Conservation (phyloP, 1,140 invertebrate species). For the Lethocerus indicus region DNA sequence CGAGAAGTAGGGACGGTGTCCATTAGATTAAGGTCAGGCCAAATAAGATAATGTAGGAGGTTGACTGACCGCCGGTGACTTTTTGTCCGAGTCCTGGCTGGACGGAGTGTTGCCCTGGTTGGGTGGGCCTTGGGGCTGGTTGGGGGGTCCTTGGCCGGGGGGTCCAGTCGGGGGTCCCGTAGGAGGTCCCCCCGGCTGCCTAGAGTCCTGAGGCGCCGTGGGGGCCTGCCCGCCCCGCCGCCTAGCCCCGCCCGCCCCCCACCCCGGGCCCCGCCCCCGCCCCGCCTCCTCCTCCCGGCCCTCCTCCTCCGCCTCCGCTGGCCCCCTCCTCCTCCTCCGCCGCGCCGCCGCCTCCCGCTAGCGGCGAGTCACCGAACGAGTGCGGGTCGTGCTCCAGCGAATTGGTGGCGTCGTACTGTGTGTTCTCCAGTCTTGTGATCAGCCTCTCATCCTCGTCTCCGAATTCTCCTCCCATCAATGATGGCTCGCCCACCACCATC, state of each 20-base stretch:
- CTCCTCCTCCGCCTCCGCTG: constrained; percentile 15
- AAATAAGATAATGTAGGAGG: too few relatives aligned
- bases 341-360: constrained; percentile 22
- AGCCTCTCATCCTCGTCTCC: constrained; percentile 96
- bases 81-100: neutral
- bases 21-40: too few relatives aligned
- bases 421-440: constrained; percentile 94
- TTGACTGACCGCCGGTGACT: neutral
- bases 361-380: constrained; percentile 34
- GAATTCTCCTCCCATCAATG: constrained; percentile 97
- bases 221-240: constrained; percentile 39
- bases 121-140: neutral
- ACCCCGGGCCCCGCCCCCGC: constrained; percentile 22
- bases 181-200: constrained; percentile 44
- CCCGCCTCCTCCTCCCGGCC: constrained; percentile 15
- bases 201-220: constrained; percentile 41
- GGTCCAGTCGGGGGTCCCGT: neutral
- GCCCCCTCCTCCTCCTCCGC: constrained; percentile 38
- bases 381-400: constrained; percentile 36
- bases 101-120: neutral
- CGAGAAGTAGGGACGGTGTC: too few relatives aligned
- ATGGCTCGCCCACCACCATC: constrained; percentile 98
- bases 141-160: neutral
- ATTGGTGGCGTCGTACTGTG: constrained; percentile 81
- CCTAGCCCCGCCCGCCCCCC: constrained; percentile 25